These are phyloP conservation scores for Achlya flavicornis DNA, from an alignment of 2,888 invertebrate genomes.

Conservation along the genomic window DNA sequence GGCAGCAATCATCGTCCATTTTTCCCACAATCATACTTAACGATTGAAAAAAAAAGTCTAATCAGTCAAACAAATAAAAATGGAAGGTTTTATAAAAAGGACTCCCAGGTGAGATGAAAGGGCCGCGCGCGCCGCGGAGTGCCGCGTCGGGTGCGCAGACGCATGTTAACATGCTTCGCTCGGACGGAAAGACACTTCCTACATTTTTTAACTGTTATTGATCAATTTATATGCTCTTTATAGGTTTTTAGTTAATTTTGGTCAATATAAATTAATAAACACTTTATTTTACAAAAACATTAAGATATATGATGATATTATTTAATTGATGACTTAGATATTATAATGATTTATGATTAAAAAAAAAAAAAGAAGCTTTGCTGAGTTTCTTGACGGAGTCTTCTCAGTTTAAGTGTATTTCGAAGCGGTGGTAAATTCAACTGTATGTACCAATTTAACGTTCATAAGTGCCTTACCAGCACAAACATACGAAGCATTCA, in stretches of 20 bases:
- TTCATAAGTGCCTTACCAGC: too few relatives aligned
- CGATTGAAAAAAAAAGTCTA: constrained; percentile 62
- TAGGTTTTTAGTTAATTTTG: constrained; percentile 20
- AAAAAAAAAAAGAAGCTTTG: too few relatives aligned
- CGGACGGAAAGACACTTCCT: constrained; percentile 69
- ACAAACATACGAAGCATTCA: too few relatives aligned
- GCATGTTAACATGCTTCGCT: constrained; percentile 65
- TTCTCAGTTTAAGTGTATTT: too few relatives aligned
- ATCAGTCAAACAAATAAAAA: constrained; percentile 68
- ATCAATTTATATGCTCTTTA: constrained; percentile 24
- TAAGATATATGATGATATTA: too few relatives aligned
- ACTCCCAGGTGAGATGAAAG: constrained; percentile 78
- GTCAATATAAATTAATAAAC: constrained; percentile 6
- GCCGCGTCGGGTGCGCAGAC: constrained; percentile 47
- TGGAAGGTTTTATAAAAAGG: constrained; percentile 57
- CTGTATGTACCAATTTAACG: too few relatives aligned
- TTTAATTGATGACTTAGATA: too few relatives aligned
- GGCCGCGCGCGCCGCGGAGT: constrained; percentile 48
- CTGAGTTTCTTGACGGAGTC: too few relatives aligned
- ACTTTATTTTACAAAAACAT: not conserved
- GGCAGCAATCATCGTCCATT: constrained; percentile 60
- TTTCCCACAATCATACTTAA: constrained; percentile 77
- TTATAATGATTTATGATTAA: too few relatives aligned
- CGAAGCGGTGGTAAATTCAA: too few relatives aligned
- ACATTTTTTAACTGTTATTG: constrained; percentile 33